Evolutionary conservation across 64 coral and sea anemone species (phyloP), one percentile per base, ranked within the genome.

Genomic region (Catalaphyllia jardinei): DNA sequence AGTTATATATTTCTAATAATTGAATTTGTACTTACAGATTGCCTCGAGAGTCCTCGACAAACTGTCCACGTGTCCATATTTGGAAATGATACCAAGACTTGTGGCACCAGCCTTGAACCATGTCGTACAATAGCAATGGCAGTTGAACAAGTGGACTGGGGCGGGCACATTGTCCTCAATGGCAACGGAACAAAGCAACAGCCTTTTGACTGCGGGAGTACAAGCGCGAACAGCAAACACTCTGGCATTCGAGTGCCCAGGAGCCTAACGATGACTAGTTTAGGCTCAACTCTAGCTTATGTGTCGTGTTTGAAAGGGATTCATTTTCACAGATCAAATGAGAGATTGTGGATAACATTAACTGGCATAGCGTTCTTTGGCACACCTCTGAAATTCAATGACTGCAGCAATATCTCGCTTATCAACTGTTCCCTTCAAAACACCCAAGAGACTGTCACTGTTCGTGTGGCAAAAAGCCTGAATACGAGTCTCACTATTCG

Each of bases 111-210:
- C 1, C 9, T 30, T 18, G 19, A 49, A 22, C 81, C 81, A 49
- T 85, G 81, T 65, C 61, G 60, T 4, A 85, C 81, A 39, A 85
- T 85, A 85, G 31, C 35, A 38, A 38, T 14, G 60, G 81, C 81
- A 6, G 60, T 67, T 67, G 4, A 15, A 1, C 60, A 5, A 10
- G 59, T 71, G 38, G 27, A 28, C 10, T 35, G 60, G 10, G 81
- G 61, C 31, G 81, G 64, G 29, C 3, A 0, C 5, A 27, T 85
- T 85, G 15, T 67, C 38, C 60, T 85, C 1, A 29, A 85, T 38
- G 81, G 81, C 18, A 67, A 17, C 33, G 81, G 81, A 11, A 67
- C 81, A 12, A 55, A 62, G 3, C 52, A 85, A 27, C 60, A 67
- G 16, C 81, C 81, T 27, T 85, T 35, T 13, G 29, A 65, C 29